Evolutionary conservation across 2,797 vertebrate genomes (phyloP).

Genomic region (Neomorphus geoffroyi): DNA sequence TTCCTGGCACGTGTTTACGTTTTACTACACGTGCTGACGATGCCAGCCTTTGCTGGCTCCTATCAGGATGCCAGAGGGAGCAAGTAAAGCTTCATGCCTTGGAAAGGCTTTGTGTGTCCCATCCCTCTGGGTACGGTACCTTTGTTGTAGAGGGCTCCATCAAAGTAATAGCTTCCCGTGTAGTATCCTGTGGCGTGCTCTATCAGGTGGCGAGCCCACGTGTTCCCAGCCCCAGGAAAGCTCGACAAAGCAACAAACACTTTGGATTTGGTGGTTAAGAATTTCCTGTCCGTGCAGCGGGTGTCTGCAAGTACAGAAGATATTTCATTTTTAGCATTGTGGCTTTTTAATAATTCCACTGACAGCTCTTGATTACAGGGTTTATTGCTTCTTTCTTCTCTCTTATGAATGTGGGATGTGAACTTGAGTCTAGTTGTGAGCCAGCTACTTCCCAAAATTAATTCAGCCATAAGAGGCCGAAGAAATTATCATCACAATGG

Average conservation of each 20-base stretch:
- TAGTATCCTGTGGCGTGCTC: slow-evolving; percentile 94
- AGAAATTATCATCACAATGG: slow-evolving; percentile 33
- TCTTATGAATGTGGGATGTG: not conserved
- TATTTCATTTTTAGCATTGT: slow-evolving; percentile 10
- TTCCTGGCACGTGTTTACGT: fast-evolving
- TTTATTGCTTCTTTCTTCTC: not conserved
- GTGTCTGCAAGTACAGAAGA: slow-evolving; percentile 81
- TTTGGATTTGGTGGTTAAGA: slow-evolving; percentile 89
- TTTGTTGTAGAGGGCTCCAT: slow-evolving; percentile 94
- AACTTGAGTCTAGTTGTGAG: slow-evolving; percentile 28
- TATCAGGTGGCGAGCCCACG: slow-evolving; percentile 94
- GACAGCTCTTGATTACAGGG: not conserved
- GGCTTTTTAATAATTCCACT: not conserved
- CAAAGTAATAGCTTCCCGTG: slow-evolving; percentile 97
- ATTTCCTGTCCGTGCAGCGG: slow-evolving; percentile 92
- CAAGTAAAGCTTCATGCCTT: not conserved
- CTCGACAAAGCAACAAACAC: slow-evolving; percentile 92
- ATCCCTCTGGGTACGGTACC: slow-evolving; percentile 69
- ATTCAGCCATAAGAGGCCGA: not conserved
- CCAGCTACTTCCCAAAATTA: slow-evolving; percentile 43
- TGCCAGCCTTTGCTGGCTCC: not conserved
- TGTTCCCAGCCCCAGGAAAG: slow-evolving; percentile 97
- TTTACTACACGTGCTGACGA: fast-evolving
- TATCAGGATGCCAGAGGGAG: not conserved
- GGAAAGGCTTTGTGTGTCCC: not conserved